A percentile compares a stretch with the other conserved stretches of the same genome.
Evolutionary conservation across 2,797 vertebrate species (phyloP).

Genomic region (Melanotaenia nigrans): DNA sequence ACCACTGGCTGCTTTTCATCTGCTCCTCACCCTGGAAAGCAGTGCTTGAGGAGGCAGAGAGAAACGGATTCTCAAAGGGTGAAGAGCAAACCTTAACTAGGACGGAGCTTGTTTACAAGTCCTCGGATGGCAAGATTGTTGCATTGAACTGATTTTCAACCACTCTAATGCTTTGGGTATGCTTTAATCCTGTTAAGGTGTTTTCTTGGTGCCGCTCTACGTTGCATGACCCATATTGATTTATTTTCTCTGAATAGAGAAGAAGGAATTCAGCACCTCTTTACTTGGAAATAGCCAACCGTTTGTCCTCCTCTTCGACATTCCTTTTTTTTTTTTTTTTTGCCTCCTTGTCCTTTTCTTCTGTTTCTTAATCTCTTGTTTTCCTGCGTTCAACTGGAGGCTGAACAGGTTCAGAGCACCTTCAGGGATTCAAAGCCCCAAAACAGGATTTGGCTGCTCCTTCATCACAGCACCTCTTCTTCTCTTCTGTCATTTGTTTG

Average conservation of each 20-base stretch:
- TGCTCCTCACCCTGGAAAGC: constrained; percentile 45
- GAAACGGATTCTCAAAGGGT: constrained; percentile 42
- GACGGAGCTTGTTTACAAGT: constrained; percentile 55
- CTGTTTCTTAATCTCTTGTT: constrained; percentile 47
- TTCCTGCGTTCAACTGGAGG: constrained; percentile 47
- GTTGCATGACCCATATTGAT: constrained; percentile 63
- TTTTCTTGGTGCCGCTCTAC: constrained; percentile 41
- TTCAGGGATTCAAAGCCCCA: constrained; percentile 59
- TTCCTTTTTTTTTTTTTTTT: background rate
- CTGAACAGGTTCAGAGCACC: constrained; percentile 47
- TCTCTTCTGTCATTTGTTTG: constrained; percentile 35
- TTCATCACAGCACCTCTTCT: constrained; percentile 41
- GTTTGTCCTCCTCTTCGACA: constrained; percentile 38
- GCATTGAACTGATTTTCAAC: constrained; percentile 42
- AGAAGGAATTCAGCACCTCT: constrained; percentile 46
- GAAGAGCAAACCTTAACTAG: constrained; percentile 52
- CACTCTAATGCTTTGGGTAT: constrained; percentile 48
- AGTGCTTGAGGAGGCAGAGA: constrained; percentile 45
- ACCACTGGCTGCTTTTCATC: constrained; percentile 52
- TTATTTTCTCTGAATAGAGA: constrained; percentile 51
- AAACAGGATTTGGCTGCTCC: constrained; percentile 63
- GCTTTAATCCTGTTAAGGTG: constrained; percentile 53
- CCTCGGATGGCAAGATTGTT: constrained; percentile 55
- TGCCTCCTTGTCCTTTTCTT: constrained; percentile 24
- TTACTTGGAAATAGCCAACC: constrained; percentile 61